Conservation (phyloP, 2,113 vertebrate species). For the Anarrhichthys ocellatus region DNA sequence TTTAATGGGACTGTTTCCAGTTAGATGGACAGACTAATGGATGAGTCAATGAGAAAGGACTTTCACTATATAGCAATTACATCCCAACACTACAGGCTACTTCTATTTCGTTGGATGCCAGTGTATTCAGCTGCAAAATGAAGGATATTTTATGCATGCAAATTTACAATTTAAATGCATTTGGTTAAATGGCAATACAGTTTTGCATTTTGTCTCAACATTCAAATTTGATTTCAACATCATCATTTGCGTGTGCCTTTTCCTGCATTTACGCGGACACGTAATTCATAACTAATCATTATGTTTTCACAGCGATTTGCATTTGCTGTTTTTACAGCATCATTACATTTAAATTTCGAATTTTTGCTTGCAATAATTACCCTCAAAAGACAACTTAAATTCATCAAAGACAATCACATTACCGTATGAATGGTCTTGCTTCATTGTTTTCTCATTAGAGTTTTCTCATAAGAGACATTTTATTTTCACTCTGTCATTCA, state of each 20-base stretch:
- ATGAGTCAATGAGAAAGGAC: not conserved
- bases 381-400: slow-evolving; percentile 10
- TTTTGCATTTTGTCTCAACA: slow-evolving; percentile 4
- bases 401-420: slow-evolving; percentile 38
- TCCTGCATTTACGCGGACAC: not conserved
- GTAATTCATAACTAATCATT: slow-evolving; percentile 1
- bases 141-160: not conserved
- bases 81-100: not conserved
- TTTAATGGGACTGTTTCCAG: not conserved
- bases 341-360: slow-evolving; percentile 23
- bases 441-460: slow-evolving; percentile 21
- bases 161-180: not conserved
- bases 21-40: not conserved
- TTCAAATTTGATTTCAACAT: slow-evolving; percentile 10
- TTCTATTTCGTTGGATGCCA: not conserved
- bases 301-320: slow-evolving; percentile 7
- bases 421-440: slow-evolving; percentile 16
- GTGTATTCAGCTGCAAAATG: not conserved
- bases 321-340: not conserved
- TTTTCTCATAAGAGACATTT: slow-evolving; percentile 2
- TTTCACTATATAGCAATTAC: not conserved
- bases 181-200: not conserved
- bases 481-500: not conserved
- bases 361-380: slow-evolving; percentile 10
- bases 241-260: not conserved